Base-by-base conservation (phyloP, 2,113 vertebrate species). In the Laterallus jamaicensis region DNA sequence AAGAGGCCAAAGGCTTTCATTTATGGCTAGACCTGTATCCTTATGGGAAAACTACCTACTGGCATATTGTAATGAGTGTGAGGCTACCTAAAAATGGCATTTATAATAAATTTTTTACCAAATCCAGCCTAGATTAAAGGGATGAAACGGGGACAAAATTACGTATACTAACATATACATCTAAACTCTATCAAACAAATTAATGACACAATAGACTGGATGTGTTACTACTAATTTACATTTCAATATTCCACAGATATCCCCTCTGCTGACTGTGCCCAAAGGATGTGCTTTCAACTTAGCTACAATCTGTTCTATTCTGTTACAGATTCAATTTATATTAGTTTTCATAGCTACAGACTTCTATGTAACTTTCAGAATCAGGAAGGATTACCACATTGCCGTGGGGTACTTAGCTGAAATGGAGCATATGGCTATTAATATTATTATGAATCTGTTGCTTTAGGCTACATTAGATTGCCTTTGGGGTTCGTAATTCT, bases 351-450 rank as follows among this genome's bases (percentile, higher is more conserved):
- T 56, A 75, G 70, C 86, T 88, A 35, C 70, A 79, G 82, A 82
- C 52, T 68, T 60, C 7, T 3, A 4, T 7, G 82, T 21, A 88
- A 93, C 88, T 95, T 92, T 32, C 32, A 54, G 88, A 86, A 58
- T 91, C 68, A 24, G 71, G 90, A 54, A 93, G 82, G 90, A 95
- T 95, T 86, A 79, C 68, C 80, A n/a, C 75, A 6, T 62, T 94
- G 90, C 82, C 25, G 0, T 80, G 74, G 83, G 94, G 92, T 82
- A 67, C 84, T 64, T 6, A 16, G 76, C 66, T 75, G 76, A 96
- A 96, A 93, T 68, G 62, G 47, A 96, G 56, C 92, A 96, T 96
- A 93, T 88, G 95, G 93, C 64, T 92, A 75, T 95, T 96, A 95
- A 96, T 94, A 90, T 86, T 71, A 88, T 55, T 92, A 88, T 91